These are phyloP conservation scores for Harpagifer antarcticus DNA, from an alignment of 2,797 vertebrate genomes.

Conservation along the genomic window DNA sequence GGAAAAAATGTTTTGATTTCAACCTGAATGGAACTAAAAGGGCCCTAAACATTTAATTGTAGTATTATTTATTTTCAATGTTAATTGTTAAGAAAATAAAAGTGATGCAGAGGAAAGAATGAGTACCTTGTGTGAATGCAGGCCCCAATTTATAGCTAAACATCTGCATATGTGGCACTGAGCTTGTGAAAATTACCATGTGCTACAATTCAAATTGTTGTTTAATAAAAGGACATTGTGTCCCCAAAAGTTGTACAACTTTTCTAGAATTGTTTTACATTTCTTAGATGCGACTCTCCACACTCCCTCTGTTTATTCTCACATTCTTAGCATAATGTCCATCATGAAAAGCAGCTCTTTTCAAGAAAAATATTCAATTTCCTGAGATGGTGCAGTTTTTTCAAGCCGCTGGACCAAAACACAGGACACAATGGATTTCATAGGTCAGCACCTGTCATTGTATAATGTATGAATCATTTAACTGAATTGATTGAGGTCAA, in stretches of 20 bases:
- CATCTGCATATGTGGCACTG: not conserved
- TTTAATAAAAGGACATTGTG: slow-evolving; percentile 1
- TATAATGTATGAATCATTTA: slow-evolving; percentile 1
- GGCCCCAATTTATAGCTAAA: not conserved
- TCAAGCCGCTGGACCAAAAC: not conserved
- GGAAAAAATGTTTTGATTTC: not conserved
- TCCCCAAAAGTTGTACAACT: not conserved
- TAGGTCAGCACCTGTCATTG: not conserved
- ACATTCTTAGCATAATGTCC: not conserved
- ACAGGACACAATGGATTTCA: not conserved
- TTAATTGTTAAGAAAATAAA: not conserved
- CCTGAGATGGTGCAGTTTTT: not conserved
- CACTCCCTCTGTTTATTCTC: not conserved
- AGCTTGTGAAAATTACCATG: not conserved
- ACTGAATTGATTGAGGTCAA: not conserved
- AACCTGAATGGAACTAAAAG: not conserved
- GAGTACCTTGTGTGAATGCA: not conserved
- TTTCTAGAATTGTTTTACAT: not conserved
- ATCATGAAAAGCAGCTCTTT: not conserved
- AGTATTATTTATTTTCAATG: not conserved
- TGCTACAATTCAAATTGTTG: not conserved
- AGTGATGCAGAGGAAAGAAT: not conserved
- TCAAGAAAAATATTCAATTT: not conserved
- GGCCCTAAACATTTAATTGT: not conserved
- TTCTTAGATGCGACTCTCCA: not conserved